phyloP scores from a whole-genome alignment of 2,113 vertebrate genomes.

The Charina bottae region DNA sequence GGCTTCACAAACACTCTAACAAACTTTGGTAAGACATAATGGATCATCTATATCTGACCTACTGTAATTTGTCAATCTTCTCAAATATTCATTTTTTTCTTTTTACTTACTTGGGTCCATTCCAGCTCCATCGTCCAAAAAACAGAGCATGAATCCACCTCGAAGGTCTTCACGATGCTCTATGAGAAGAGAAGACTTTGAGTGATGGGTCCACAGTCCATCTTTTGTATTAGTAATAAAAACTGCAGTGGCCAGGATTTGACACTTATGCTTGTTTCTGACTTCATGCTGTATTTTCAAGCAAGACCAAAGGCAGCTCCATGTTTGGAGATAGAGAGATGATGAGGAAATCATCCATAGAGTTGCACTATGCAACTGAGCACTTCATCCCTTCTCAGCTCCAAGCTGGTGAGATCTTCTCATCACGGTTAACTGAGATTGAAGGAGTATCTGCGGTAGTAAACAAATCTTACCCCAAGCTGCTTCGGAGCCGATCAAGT shows the following conservation, averaged over 20 bases:
- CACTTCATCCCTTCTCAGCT: not conserved
- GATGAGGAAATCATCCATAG: not conserved
- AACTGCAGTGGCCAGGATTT: not conserved
- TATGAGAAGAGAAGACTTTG: slow-evolving; percentile 64
- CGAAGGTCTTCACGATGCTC: slow-evolving; percentile 86
- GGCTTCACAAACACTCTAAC: not conserved
- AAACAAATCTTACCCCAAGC: not conserved
- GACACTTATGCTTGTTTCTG: not conserved
- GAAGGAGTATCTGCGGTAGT: not conserved
- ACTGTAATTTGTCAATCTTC: not conserved
- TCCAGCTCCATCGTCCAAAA: slow-evolving; percentile 96
- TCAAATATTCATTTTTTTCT: not conserved
- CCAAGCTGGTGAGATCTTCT: not conserved
- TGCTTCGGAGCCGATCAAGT: too few relatives aligned
- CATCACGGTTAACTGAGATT: too few relatives aligned
- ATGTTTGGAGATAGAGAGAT: not conserved
- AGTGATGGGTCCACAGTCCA: not conserved
- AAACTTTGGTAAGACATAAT: not conserved
- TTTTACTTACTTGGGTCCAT: slow-evolving; percentile 93
- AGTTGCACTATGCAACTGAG: not conserved
- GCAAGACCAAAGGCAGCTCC: not conserved
- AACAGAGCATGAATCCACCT: slow-evolving; percentile 95
- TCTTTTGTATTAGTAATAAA: not conserved
- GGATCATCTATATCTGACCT: not conserved
- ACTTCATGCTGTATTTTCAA: not conserved